Conservation (phyloP, 2,888 invertebrate genomes). For the Drosophila pullipes region DNA sequence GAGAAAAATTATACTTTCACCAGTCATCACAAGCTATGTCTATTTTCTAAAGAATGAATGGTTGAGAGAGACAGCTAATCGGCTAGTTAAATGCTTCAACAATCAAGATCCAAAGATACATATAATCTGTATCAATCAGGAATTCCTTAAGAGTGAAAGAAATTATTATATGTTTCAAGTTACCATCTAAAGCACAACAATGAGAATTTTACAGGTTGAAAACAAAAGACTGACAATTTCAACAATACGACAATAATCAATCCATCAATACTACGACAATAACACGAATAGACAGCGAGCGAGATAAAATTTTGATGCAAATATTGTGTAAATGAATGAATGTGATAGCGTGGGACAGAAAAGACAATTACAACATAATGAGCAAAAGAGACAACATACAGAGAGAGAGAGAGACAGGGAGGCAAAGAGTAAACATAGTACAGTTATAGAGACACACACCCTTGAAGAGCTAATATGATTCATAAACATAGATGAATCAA, state of each 20-base stretch:
- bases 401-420: conserved; percentile 6
- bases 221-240: conserved; percentile 10
- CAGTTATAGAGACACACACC: conserved; percentile 23
- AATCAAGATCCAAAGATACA: background rate
- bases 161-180: background rate
- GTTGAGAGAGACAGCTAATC: background rate
- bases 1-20: background rate
- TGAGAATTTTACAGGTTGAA: background rate
- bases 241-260: conserved; percentile 15
- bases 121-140: background rate
- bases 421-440: conserved; percentile 1
- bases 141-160: conserved; percentile 3
- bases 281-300: conserved; percentile 24
- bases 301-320: conserved; percentile 4
- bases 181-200: conserved; percentile 8
- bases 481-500: background rate
- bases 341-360: conserved; percentile 12
- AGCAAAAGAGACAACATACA: conserved; percentile 18
- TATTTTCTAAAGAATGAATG: background rate
- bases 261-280: conserved; percentile 41
- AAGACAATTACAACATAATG: conserved; percentile 4
- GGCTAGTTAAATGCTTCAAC: background rate
- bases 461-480: background rate
- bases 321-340: conserved; percentile 4
- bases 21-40: background rate